Evolutionary conservation across 1,140 invertebrate species (phyloP), one percentile per base, ranked within the genome.

Genomic region (Battus philenor): DNA sequence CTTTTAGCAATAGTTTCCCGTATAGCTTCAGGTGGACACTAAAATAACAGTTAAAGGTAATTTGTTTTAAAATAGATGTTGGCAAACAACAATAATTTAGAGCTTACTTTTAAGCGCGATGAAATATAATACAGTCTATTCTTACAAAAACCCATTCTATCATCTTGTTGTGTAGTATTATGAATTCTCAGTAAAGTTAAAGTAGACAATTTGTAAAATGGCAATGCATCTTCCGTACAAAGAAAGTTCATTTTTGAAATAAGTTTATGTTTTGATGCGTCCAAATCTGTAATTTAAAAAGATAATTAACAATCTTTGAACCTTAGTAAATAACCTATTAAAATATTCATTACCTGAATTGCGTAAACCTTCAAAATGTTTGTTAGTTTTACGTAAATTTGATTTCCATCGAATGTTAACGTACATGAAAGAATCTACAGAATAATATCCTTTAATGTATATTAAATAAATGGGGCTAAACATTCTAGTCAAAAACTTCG

Each of bases 61-160:
- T 27, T 27, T 27, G 2, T 27, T 27, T 27, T 4, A 29, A 9
- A 10, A 4, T 8, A 29, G 8, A 29, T 8, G 5, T n/a, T 7
- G 5, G n/a, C 5, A 24, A 24, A 24, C 5, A 7, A 7, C 5
- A n/a, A 24, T 24, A 24, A 24, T 24, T 36, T 5, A 22, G 0
- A 36, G 54, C 45, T 34, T 68, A 86, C 84, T 63, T 80, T 67
- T 11, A 86, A 44, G 24, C 54, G 50, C 34, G 64, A 48, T 39
- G 80, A 56, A 52, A 87, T 64, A 59, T 83, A 86, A 53, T 87
- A 87, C 12, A 87, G 50, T 59, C 82, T 84, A 50, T 87, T 87
- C 51, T 59, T 47, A 54, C 78, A 74, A 44, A 53, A 68, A 9
- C 70, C 68, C 46, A 65, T 49, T 24, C 49, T 45, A 17, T 63